phyloP scores from a whole-genome alignment of 2,797 vertebrate genomes.

The Vireo griseus region DNA sequence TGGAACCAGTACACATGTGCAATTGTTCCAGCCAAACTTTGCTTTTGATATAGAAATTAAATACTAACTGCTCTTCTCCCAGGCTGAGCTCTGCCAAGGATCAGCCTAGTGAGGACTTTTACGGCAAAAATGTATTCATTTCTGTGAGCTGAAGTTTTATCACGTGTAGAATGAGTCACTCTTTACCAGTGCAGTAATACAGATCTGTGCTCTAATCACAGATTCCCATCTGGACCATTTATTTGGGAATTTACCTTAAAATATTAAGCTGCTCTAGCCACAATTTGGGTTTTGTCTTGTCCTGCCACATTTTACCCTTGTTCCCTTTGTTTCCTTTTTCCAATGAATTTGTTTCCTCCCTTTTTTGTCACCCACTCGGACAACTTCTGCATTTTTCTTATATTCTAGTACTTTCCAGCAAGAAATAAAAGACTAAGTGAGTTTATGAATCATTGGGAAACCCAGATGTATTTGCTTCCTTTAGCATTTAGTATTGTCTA shows the following conservation, averaged over 20 bases:
- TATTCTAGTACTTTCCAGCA: neutral
- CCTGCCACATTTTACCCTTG: neutral
- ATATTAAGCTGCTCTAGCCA: neutral
- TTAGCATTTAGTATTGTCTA: neutral
- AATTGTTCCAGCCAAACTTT: neutral
- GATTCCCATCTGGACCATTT: conserved; percentile 26
- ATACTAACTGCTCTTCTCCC: neutral
- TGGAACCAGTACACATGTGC: neutral
- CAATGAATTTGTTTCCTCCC: neutral
- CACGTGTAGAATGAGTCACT: conserved; percentile 33
- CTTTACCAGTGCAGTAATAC: conserved; percentile 34
- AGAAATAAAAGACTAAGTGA: neutral
- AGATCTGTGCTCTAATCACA: conserved; percentile 6
- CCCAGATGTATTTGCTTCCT: neutral
- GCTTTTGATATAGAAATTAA: neutral
- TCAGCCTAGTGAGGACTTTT: conserved; percentile 11
- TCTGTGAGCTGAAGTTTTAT: conserved; percentile 1
- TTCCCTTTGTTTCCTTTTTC: neutral
- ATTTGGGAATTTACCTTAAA: conserved; percentile 32
- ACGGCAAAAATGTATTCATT: neutral
- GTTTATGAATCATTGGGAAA: neutral
- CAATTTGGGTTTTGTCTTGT: neutral
- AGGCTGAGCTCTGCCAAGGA: conserved; percentile 3
- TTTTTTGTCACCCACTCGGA: neutral
- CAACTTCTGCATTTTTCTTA: neutral